Evolutionary conservation across 2,797 vertebrate species (phyloP), one percentile per base, ranked within the genome.

Genomic region (Pelochelys cantorii): DNA sequence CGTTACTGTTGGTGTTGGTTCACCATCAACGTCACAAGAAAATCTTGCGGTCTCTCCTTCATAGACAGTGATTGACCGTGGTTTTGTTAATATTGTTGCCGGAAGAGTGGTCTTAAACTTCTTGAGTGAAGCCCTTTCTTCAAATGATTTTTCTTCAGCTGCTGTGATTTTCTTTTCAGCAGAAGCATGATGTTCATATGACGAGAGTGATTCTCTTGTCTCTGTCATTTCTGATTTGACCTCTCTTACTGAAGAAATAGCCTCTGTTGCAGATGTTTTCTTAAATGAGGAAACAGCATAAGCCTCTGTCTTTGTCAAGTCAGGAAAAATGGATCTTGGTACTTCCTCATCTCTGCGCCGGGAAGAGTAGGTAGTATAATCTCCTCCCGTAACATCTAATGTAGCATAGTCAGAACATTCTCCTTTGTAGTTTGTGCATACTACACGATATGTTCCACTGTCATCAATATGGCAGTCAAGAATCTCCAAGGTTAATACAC

Each of bases 401-500:
- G 99, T 99, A 31, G 99, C 99, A 42, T 99, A 99, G 96, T 99
- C 99, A 15, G 99, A 99, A 42, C 99, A 98, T 93, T 99, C 99
- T 34, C 99, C 99, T 98, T 99, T 99, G 96, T 98, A 93, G 86
- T 99, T 99, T 94, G 97, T 99, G 97, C 99, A 99, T 88, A 99
- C 98, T 20, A 98, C 99, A 77, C 99, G 98, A 90, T 99, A 99
- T 18, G 99, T 99, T 83, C 99, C 99, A 2, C 99, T 98, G 93
- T 99, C 99, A 77, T 99, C 99, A 81, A 98, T 98, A 54, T 99
- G 98, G 94, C 99, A 99, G 95, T 99, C 98, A 2, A 97, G 98
- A 93, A 99, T 99, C 96, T 99, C 98, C 77, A 99, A 98, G 79
- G 99, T 99, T 92, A 99, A 97, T 85, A 99, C 99, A 65, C 99